Evolutionary conservation across 2,113 vertebrate genomes (phyloP).

Genomic region (Mustela lutreola): DNA sequence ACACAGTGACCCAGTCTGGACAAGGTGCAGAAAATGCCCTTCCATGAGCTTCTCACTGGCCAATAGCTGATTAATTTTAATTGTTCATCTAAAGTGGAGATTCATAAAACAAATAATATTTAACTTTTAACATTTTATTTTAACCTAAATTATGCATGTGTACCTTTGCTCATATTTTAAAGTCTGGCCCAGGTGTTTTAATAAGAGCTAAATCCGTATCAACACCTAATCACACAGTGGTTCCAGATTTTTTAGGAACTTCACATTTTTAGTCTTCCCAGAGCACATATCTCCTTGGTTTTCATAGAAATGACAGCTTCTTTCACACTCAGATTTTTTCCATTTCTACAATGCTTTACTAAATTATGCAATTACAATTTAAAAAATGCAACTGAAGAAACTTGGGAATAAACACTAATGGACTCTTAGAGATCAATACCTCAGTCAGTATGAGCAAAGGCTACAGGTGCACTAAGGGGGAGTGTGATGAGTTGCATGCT

Average conservation of each 20-base stretch:
- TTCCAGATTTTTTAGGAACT: background rate
- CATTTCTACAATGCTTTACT: background rate
- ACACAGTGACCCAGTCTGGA: too few species aligned
- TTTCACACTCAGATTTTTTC: background rate
- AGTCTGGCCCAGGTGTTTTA: constrained; percentile 1
- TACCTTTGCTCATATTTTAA: background rate
- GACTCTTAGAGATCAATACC: background rate
- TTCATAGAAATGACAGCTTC: background rate
- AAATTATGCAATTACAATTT: background rate
- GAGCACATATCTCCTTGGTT: background rate
- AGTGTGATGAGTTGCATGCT: too few species aligned
- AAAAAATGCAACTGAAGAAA: background rate
- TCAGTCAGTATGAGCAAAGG: background rate
- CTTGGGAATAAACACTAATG: background rate
- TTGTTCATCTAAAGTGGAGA: background rate
- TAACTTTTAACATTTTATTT: background rate
- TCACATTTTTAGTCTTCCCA: background rate
- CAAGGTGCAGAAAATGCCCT: background rate
- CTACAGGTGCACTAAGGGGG: too few species aligned
- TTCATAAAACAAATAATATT: constrained; percentile 18
- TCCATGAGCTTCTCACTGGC: background rate
- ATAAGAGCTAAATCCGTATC: background rate
- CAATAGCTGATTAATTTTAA: background rate
- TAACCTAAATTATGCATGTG: background rate
- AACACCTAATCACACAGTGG: background rate